phyloP scores from a whole-genome alignment of 1,140 invertebrate genomes.

The Bicyclus anynana region DNA sequence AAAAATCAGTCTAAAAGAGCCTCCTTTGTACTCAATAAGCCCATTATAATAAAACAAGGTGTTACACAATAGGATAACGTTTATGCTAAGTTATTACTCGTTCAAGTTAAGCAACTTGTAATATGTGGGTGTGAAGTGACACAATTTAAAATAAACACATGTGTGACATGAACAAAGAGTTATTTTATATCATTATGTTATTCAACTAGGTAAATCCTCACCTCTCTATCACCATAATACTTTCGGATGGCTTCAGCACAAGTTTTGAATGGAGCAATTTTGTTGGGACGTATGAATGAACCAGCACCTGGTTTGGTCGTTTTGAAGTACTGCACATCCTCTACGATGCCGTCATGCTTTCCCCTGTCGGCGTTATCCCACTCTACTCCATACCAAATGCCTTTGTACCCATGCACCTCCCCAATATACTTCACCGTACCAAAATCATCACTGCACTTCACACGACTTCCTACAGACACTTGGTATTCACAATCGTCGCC shows the following conservation, averaged over 20 bases:
- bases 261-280: slow-evolving; percentile 84
- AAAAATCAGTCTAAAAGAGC: too few relatives aligned
- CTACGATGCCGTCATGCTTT: slow-evolving; percentile 92
- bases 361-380: slow-evolving; percentile 94
- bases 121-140: background rate
- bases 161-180: too few relatives aligned
- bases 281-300: slow-evolving; percentile 91
- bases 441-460: slow-evolving; percentile 67
- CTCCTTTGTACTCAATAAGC: too few relatives aligned
- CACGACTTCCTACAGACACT: slow-evolving; percentile 65
- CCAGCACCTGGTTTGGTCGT: slow-evolving; percentile 85
- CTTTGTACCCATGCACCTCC: slow-evolving; percentile 77
- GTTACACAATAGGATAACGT: background rate
- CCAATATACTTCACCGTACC: slow-evolving; percentile 71
- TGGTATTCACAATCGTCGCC: slow-evolving; percentile 54
- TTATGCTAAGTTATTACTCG: background rate
- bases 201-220: slow-evolving; percentile 23
- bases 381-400: slow-evolving; percentile 92
- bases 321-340: slow-evolving; percentile 89
- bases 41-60: too few relatives aligned
- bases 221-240: slow-evolving; percentile 84
- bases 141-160: too few relatives aligned
- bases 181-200: too few relatives aligned
- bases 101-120: background rate
- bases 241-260: slow-evolving; percentile 85